Evolutionary conservation across 2,113 vertebrate genomes (phyloP).

Genomic region (Marmota flaviventris): DNA sequence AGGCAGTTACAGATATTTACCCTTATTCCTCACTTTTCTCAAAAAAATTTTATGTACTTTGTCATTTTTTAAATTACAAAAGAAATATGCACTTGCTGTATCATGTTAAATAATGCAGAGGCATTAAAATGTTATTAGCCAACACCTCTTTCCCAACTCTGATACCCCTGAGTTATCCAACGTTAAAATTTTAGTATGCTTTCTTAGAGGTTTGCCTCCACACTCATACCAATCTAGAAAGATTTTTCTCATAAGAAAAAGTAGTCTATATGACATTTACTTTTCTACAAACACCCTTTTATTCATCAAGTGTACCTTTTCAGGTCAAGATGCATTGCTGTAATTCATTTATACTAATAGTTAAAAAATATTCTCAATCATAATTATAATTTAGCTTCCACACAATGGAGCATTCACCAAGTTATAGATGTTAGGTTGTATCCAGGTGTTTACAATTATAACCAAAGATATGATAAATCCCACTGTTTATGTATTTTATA

Average conservation of each 20-base stretch:
- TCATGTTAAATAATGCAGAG: slow-evolving; percentile 54
- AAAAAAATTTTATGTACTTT: not conserved
- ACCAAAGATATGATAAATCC: not conserved
- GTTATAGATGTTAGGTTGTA: slow-evolving; percentile 10
- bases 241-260: not conserved
- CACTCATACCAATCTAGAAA: not conserved
- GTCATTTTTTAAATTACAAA: slow-evolving; percentile 46
- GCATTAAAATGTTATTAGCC: slow-evolving; percentile 63
- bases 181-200: slow-evolving; percentile 48
- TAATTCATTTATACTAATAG: not conserved
- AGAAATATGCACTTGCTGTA: not conserved
- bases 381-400: not conserved
- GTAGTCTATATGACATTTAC: not conserved
- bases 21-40: slow-evolving; percentile 2
- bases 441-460: not conserved
- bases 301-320: not conserved
- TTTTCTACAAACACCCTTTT: not conserved
- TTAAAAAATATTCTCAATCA: not conserved
- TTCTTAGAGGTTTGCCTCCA: slow-evolving; percentile 10
- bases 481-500: not conserved
- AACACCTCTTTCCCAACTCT: not conserved
- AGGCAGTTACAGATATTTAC: not conserved
- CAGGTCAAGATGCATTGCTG: not conserved
- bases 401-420: not conserved
- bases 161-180: not conserved